phyloP scores from a whole-genome alignment of 2,888 invertebrate genomes.

The Ischnura elegans region DNA sequence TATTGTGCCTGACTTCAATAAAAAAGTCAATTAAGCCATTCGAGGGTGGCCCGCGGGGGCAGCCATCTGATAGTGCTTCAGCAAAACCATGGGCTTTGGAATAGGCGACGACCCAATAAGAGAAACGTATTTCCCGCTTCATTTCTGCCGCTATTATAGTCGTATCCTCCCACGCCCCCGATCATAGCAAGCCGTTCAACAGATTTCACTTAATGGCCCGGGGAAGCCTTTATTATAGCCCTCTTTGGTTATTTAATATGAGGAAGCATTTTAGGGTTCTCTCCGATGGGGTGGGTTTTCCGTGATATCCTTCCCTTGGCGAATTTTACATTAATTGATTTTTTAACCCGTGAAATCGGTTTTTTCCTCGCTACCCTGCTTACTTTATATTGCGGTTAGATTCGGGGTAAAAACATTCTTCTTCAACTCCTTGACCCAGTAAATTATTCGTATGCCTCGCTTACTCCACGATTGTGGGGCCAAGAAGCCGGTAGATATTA shows the following conservation, averaged over 20 bases:
- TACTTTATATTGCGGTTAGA: background rate
- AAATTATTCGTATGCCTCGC: background rate
- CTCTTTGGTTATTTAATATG: conserved; percentile 24
- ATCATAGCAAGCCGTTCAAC: conserved; percentile 1
- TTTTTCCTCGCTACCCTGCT: background rate
- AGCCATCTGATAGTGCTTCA: background rate
- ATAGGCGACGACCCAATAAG: background rate
- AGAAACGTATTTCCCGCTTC: background rate
- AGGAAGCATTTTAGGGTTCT: background rate
- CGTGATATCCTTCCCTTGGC: background rate
- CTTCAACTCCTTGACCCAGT: background rate
- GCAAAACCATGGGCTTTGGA: background rate
- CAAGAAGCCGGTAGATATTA: background rate
- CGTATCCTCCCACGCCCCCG: background rate
- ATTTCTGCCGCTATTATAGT: background rate
- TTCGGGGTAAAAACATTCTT: background rate
- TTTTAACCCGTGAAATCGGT: background rate
- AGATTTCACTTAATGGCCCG: conserved; percentile 21
- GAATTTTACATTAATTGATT: conserved; percentile 1
- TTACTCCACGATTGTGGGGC: background rate
- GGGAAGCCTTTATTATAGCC: background rate
- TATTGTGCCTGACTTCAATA: background rate
- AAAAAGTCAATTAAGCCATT: background rate
- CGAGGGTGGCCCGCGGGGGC: background rate
- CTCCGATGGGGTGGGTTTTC: background rate